Base-by-base conservation (phyloP, 2,797 vertebrate genomes). In the Platalea minor region DNA sequence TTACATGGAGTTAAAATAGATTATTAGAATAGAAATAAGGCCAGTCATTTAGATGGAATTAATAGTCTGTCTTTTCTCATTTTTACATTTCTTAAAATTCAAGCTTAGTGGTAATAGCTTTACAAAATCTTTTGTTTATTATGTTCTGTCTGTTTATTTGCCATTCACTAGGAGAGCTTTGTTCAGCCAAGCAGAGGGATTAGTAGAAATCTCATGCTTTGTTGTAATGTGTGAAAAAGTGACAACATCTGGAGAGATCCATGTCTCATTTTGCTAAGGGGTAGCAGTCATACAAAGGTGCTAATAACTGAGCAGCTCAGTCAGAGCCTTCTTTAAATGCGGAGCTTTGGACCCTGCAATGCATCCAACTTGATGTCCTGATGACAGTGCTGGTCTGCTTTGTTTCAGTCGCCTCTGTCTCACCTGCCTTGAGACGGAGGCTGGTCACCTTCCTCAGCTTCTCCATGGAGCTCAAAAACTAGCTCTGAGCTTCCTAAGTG, bases 21-120 rank as follows among this genome's bases (percentile, higher is more conserved):
- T 64, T 83, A 90, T 91, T 88, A 72, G 79, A 93, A 33, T 17
- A 94, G 57, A 88, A 95, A 90, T 72, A 78, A 95, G 61, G 67
- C n/a, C 61, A 88, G 23, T 37, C 20, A 75, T 88, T 86, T 90
- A n/a, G 17, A 64, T 39, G 18, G 60, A 91, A 81, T 86, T 88
- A 83, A 72, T 45, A 64, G 35, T 4, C 72, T 15, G 28, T 15
- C 48, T 90, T 86, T 78, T 72, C n/a, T 73, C 28, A 11, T 86
- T 90, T 95, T 75, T 16, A 50, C 13, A 16, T 73, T 84, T 79
- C 92, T 91, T 84, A 46, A 91, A 72, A 84, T 67, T 74, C 79
- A 84, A 77, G 50, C 57, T 88, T 31, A 83, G 29, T 78, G 23
- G 14, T 61, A 80, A 67, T 6, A 75, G 68, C 39, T 89, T 82